Base-by-base conservation (phyloP, 2,797 vertebrate genomes). In the Danio kyathit region DNA sequence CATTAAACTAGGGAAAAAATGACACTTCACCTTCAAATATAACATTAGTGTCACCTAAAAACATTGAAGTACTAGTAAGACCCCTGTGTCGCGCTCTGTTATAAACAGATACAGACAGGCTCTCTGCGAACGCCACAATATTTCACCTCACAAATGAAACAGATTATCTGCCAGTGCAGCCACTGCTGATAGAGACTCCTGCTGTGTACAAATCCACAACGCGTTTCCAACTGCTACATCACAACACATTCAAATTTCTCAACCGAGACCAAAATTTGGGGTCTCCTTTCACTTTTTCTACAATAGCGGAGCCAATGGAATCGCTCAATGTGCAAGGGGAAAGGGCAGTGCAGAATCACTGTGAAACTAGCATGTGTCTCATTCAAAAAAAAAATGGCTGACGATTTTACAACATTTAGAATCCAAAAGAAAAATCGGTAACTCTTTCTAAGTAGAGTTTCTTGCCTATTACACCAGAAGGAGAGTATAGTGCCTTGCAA, bases 201-300 rank as follows among this genome's bases (percentile, higher is more conserved):
- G 14, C 71, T 75, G 79, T 81, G 83, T 56, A 71, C 74, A 84
- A 84, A 81, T 77, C 77, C 74, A 57, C 81, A 29, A 63, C 72
- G 74, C 60, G 51, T 52, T 83, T 74, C 69, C 48, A 46, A 60
- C 9, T 38, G 56, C 54, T 75, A 66, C 63, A 54, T 79, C 80
- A 76, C 21, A 43, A 66, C 72, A 73, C 76, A 54, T 79, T 79
- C 21, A 60, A 79, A 64, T 64, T 63, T 49, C 57, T 63, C 73
- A 75, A 51, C 57, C 5, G 29, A 63, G 57, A 9, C n/a, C 6
- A 49, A 51, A 11, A 51, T 63, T 3, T 10, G 6, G 41, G 76
- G 14, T 49, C 54, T 51, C 3, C 48, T 76, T 78, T 56, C 49
- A 19, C 6, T 13, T 43, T 63, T 49, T 59, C 21, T 21, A 57